Evolutionary conservation across 2,797 vertebrate species (phyloP), one percentile per base, ranked within the genome.

Genomic region (Sebastes diploproa): DNA sequence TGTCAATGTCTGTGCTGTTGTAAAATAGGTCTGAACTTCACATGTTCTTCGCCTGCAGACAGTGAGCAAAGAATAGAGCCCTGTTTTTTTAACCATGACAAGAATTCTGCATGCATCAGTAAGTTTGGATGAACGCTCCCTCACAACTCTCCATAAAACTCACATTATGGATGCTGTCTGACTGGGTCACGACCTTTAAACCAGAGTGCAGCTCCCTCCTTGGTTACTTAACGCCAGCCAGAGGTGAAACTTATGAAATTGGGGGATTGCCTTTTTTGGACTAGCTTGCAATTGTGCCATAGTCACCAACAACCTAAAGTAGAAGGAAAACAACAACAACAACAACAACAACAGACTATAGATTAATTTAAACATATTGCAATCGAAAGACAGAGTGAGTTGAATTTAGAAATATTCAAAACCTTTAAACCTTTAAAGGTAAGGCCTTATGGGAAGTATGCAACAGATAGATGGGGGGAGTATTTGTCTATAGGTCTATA

Each of bases 71-170:
- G 52, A 38, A 16, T 14, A 77, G 20, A 10, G 54, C 14, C 5
- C 16, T 52, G 67, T 66, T 82, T 68, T 76, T 69, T 62, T 52
- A 59, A 67, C 66, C 20, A 60, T 30, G 36, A 79, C 0, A 1
- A 65, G 25, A 30, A 63, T 70, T 69, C 55, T 85, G 65, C 36
- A 62, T 1, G 6, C 3, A 61, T 30, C 14, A 27, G 36, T 38
- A 38, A 38, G 11, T 81, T 56, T 78, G 72, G 36, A 60, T 77
- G 72, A 76, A 61, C 36, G 36, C 66, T 75, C 46, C 71, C 22
- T 25, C 42, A 42, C 65, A 56, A 14, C 42, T 73, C 54, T 32
- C 60, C 25, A 70, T 78, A 78, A 88, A 83, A 22, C 36, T 69
- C 70, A 52, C 75, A 74, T 63, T 55, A n/a, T 42, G 38, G 14